Evolutionary conservation across 2,113 vertebrate species (phyloP), one percentile per base, ranked within the genome.

Genomic region (Ictidomys tridecemlineatus): DNA sequence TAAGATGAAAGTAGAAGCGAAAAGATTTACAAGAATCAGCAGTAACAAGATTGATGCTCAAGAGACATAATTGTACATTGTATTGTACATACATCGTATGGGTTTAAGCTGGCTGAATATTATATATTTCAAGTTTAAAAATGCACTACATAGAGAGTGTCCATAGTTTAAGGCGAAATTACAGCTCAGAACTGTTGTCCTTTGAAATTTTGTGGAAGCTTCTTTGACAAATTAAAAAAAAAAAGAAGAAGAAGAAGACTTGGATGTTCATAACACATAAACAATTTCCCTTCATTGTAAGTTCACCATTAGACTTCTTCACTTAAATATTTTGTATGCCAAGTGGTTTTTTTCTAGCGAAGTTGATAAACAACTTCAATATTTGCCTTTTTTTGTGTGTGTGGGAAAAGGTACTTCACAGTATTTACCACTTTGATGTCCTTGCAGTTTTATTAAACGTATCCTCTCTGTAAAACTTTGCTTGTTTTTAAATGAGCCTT

Each of bases 141-240:
- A 99, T 99, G 99, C 99, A 99, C 99, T 99, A 99, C 98, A 97
- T 99, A 99, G 97, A 99, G 99, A 99, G 99, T 99, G 99, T 99
- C 99, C 99, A 92, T 99, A 99, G 99, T 99, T 99, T 99, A 99
- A 99, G 99, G 99, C 99, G 99, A 99, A 99, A 99, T 99, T 99
- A 99, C 99, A 99, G 99, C 99, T 99, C 99, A 99, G 99, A 99
- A 99, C 99, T 99, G 99, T 99, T 98, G 97, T 98, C 97, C 98
- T 98, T 98, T 99, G 98, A 99, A 98, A 98, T 98, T 98, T 96
- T 98, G 98, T 99, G 99, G 99, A 99, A 99, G 99, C 99, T 98
- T 99, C 98, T 99, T 98, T 98, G 98, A 99, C 98, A 96, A 96
- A 97, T 97, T 98, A 98, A 98, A 98, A 96, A 96, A 96, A 96